phyloP scores from a whole-genome alignment of 2,113 vertebrate genomes.

The Verasper variegatus region DNA sequence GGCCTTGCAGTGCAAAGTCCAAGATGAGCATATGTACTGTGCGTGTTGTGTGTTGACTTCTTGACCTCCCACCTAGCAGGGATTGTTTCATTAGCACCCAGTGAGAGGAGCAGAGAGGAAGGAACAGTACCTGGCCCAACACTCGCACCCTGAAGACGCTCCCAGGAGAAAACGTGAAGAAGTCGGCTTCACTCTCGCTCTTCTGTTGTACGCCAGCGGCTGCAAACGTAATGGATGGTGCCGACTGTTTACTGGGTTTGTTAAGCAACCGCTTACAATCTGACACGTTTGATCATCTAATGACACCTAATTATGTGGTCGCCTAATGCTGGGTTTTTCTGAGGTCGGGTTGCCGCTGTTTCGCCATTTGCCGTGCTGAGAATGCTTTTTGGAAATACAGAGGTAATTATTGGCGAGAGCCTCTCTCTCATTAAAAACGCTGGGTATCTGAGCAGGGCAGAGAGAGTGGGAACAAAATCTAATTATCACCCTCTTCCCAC shows the following conservation, averaged over 20 bases:
- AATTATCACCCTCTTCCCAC: constrained; percentile 76
- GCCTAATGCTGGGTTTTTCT: constrained; percentile 45
- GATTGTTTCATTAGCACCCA: constrained; percentile 57
- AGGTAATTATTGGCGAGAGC: constrained; percentile 69
- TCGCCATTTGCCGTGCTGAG: constrained; percentile 30
- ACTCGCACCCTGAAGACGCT: constrained; percentile 20
- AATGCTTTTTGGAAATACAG: constrained; percentile 55
- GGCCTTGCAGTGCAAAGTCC: neutral
- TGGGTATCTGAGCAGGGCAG: constrained; percentile 67
- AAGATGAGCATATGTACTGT: neutral
- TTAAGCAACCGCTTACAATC: constrained; percentile 30
- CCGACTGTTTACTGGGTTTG: constrained; percentile 24
- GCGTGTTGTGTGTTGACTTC: neutral
- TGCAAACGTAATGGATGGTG: neutral
- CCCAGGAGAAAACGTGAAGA: neutral
- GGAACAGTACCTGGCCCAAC: constrained; percentile 20
- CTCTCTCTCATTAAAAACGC: constrained; percentile 66
- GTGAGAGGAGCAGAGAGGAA: constrained; percentile 21
- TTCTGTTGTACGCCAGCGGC: constrained; percentile 1
- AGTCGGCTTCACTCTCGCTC: neutral
- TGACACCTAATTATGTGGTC: constrained; percentile 69
- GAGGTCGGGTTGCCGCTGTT: constrained; percentile 46
- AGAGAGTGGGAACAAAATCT: constrained; percentile 74
- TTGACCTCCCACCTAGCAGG: neutral
- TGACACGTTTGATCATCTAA: constrained; percentile 65